Conservation (phyloP, 1,140 invertebrate species). For the Diachasmimorpha longicaudata region DNA sequence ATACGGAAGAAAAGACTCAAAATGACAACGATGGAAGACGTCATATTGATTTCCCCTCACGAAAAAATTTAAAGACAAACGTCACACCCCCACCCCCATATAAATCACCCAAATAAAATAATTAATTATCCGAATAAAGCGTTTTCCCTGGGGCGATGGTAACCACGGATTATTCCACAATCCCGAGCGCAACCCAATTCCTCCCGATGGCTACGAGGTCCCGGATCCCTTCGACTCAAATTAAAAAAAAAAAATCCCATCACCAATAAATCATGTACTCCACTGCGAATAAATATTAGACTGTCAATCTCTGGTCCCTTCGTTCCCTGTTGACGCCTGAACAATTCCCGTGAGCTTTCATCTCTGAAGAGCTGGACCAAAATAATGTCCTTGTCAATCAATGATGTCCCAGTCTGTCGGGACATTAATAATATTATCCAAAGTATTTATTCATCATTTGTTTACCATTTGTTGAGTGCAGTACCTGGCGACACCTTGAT, state of each 20-base stretch:
- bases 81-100: too few species aligned
- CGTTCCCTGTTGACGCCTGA: neutral
- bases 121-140: constrained; percentile 52
- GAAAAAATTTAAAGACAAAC: too few species aligned
- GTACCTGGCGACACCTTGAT: constrained; percentile 5
- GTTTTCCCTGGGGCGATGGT: constrained; percentile 72
- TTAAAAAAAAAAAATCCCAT: constrained; percentile 2
- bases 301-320: neutral
- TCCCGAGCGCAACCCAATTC: constrained; percentile 64
- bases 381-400: too few species aligned
- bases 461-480: neutral
- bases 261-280: neutral
- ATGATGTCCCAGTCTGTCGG: too few species aligned
- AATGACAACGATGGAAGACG: too few species aligned
- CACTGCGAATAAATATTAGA: neutral
- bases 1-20: too few species aligned
- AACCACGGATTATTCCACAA: constrained; percentile 69
- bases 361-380: too few species aligned
- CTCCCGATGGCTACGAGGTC: constrained; percentile 66
- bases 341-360: neutral
- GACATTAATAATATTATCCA: too few species aligned
- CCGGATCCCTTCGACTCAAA: constrained; percentile 33
- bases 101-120: neutral
- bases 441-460: neutral
- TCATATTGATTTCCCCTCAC: too few species aligned